Base-by-base conservation (phyloP, 2,113 vertebrate genomes). In the Ochotona princeps region DNA sequence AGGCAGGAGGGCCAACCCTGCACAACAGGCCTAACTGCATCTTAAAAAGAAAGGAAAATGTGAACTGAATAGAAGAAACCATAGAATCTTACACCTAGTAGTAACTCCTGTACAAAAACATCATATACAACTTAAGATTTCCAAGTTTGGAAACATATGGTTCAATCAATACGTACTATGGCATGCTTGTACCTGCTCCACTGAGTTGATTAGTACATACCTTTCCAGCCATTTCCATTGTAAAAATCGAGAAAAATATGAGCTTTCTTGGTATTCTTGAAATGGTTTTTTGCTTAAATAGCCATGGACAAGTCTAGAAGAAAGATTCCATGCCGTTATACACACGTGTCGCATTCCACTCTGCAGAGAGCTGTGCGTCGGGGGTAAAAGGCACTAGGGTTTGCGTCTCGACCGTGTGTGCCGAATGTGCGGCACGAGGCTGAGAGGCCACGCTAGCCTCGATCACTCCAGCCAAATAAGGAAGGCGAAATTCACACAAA, bases 141-240 rank as follows among this genome's bases (percentile, higher is more conserved):
- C 89, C 25, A 78, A 20, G 63, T 57, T 57, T 25, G 10, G 80
- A n/a, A 88, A 91, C 44, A 11, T 11, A 54, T 8, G 65, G 5
- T 25, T 7, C 25, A 47, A 32, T 60, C 26, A 54, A 26, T 65
- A 49, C 12, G 13, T 10, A 38, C 9, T 44, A 23, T 38, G 35
- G 86, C n/a, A 87, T 81, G 44, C 63, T 30, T 67, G 3, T 32
- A 79, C 32, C 75, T 66, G 23, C 54, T 94, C 73, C 44, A 81
- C 3, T 61, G n/a, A 72, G 60, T 74, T 89, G 60, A 92, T 95
- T 95, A 90, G 72, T 81, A 96, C 98, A 93, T 98, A 99, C 99
- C 98, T 99, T 98, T 99, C 99, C 96, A 99, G 97, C 99, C 99
- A 99, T 97, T 99, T 99, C 99, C 99, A 99, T 96, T 99, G 99